Base-by-base conservation (phyloP, 2,888 invertebrate species). In the Onthophagus sagittarius region DNA sequence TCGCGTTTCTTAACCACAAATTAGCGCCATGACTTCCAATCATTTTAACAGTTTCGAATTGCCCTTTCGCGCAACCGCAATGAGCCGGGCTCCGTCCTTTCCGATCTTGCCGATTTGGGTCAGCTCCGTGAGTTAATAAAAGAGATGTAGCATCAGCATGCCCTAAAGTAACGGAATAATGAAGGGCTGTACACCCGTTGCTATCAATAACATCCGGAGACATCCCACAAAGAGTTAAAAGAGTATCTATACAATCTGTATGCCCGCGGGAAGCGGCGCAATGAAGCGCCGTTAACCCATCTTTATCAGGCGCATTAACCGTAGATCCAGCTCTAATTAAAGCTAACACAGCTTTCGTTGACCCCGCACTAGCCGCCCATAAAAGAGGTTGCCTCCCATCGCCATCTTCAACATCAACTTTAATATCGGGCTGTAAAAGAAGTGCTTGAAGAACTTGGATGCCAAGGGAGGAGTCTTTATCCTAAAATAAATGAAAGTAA, bases 321-420 rank as follows among this genome's bases (percentile, higher is more conserved):
- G 91, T 89, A 0, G 96, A 94, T 0, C 96, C 96, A 0, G 94
- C 94, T 82, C 96, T 94, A 13, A 97, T 92, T 74, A 99, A 86
- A 0, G 96, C 93, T 69, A 96, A 87, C 73, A 98, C 93, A 0
- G 98, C 98, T 77, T 97, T 95, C 0, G 94, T 92, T 62, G 96
- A 97, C 4, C 98, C 99, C 15, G 98, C 96, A 77, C 97, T 97
- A 0, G 98, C 97, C 0, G 99, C 98, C 99, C 99, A 99, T 9
- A 99, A 86, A 71, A 99, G 87, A 0, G 99, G 98, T 80, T 97
- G 96, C 6, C 99, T 88, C 0, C 96, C 95, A 82, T 99, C 98
- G 65, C 94, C 93, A 85, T 99, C 99, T 72, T 91, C 89, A 0
- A 94, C 94, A 78, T 95, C 93, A 0, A 97, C 94, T 15, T 92